Evolutionary conservation across 2,888 invertebrate species (phyloP), one percentile per base, ranked within the genome.

Genomic region (Parthenolecanium corni): DNA sequence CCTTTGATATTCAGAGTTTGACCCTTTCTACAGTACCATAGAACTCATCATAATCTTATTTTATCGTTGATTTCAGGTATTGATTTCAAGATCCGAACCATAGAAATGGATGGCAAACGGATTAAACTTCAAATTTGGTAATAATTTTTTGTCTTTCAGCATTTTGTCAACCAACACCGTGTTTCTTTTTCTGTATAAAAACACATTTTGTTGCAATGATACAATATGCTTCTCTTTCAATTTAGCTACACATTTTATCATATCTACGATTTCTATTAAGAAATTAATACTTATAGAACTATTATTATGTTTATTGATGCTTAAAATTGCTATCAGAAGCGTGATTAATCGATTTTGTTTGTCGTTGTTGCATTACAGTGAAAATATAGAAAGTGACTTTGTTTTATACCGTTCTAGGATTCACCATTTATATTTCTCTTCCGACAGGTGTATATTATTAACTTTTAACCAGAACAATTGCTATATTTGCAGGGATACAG

Each of bases 91-190:
- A 96, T 96, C 76, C 86, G 95, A 77, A 96, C 95, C 72, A 93
- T 96, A 78, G 96, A 96, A 77, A 81, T 96, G 73, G 93, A 94
- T 76, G 95, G 94, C 62, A 96, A 96, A 79, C 95, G 94, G 82
- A 95, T 96, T 66, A 97, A 97, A 79, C 79, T 97, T 75, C 96
- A 97, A 80, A 96, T 96, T 86, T 96, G 96, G 94, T 93, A 79
- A 82, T 82, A 76, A 40, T 20, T 42, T 52, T 52, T 11, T 46
- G 20, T 44, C 58, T 12, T 11, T 24, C n/a, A 20, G 9, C 42
- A 58, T 51, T 18, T 31, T 64, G 25, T 42, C 24, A 25, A 1
- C n/a, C 44, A 49, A 31, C 14, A 36, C 24, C 42, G 6, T 31
- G 46, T 38, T 52, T 31, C 24, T 16, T 25, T 52, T 38, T 25